phyloP scores from a whole-genome alignment of 2,113 vertebrate genomes.

The Peromyscus californicus region DNA sequence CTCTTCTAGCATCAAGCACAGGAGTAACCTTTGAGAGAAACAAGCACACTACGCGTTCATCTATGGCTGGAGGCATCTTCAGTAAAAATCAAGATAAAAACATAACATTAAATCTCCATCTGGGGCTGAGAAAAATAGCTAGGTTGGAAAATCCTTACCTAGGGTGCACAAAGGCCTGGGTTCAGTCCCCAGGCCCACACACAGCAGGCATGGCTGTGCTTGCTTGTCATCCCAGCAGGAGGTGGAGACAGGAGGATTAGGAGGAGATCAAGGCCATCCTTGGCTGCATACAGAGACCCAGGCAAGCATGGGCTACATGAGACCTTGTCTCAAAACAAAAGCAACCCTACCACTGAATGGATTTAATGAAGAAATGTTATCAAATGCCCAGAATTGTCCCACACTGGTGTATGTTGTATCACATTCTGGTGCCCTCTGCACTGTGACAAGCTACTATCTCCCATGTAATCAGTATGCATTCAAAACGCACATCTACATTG shows the following conservation, averaged over 20 bases:
- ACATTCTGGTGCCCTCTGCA: neutral
- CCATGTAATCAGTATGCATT: neutral
- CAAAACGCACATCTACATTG: neutral
- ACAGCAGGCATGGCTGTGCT: neutral
- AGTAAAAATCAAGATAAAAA: neutral
- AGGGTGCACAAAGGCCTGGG: neutral
- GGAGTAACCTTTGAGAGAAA: slow-evolving; percentile 1
- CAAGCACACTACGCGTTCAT: neutral
- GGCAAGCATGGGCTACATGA: neutral
- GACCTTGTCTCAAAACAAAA: neutral
- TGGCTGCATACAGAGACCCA: neutral
- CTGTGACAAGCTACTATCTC: neutral
- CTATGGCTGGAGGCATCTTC: neutral
- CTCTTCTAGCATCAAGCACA: neutral
- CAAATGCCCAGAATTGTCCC: neutral
- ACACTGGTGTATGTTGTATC: neutral
- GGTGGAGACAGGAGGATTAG: neutral
- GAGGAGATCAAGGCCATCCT: neutral
- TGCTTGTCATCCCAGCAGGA: neutral
- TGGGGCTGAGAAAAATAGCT: neutral
- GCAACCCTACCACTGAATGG: neutral
- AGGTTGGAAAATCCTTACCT: neutral
- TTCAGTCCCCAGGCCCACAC: neutral
- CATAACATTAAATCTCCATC: neutral
- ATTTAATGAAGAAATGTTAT: slow-evolving; percentile 25